Base-by-base conservation (phyloP, 2,888 invertebrate genomes). In the Melanargia galathea region DNA sequence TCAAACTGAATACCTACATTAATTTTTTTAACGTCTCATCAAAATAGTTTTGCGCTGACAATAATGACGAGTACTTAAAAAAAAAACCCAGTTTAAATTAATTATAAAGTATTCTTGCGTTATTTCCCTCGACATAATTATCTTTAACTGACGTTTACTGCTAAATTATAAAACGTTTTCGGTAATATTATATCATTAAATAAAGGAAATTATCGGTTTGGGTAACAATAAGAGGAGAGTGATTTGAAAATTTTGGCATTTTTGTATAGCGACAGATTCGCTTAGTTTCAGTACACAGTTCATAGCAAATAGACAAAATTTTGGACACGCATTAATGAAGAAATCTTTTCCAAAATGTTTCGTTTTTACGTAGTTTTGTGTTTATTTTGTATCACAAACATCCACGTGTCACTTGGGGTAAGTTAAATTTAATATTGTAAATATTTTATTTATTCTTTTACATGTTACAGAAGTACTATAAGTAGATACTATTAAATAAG, bases 331-430 rank as follows among this genome's bases (percentile, higher is more conserved):
- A 18, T 51, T 33, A 3, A 30, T 18, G 20, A 51, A 20, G 11
- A 11, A 20, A n/a, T 26, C 8, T 7, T 10, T 48, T 16, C 18
- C 16, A 52, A 20, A 35, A 52, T 52, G 52, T 22, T 18, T 11
- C 52, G 20, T 7, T 11, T 20, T 5, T 16, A 3, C 26, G 6
- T 35, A 20, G 13, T 33, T 35, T 35, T 52, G 18, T 52, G 52
- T 35, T 5, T 52, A 33, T 52, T 52, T 20, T 35, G 18, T 35
- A 20, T 52, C 5, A 35, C 7, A 11, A 52, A 33, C 35, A 35
- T 35, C 20, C 6, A 52, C 18, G 13, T 35, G 18, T 20, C 52
- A 7, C 20, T 13, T 18, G 58, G 62, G 62, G 64, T 64, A 49
- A 57, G 64, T 60, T 16, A 7, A 26, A 33, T 43, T 52, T 38